phyloP scores from a whole-genome alignment of 1,140 invertebrate genomes.

The Campoletis sonorensis region DNA sequence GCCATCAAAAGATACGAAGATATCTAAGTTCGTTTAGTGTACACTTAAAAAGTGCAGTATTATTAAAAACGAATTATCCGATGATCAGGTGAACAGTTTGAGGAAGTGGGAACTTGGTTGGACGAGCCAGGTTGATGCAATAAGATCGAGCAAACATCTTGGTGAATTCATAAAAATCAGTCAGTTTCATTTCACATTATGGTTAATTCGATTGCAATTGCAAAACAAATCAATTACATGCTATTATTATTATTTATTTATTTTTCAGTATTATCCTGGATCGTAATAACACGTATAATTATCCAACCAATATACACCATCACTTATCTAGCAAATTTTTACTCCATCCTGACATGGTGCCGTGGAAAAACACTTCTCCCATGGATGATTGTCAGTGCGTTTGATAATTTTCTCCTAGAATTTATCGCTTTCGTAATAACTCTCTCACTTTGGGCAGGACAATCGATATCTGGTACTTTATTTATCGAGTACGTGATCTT shows the following conservation, averaged over 20 bases:
- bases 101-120: conserved; percentile 62
- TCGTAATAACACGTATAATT: conserved; percentile 57
- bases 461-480: conserved; percentile 46
- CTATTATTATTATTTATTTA: neutral
- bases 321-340: conserved; percentile 60
- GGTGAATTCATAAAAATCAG: conserved; percentile 43
- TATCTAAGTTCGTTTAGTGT: neutral
- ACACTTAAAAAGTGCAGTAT: neutral
- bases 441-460: conserved; percentile 55
- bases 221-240: neutral
- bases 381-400: conserved; percentile 62
- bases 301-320: conserved; percentile 57
- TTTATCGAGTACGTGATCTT: conserved; percentile 59
- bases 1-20: neutral
- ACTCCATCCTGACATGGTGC: conserved; percentile 60
- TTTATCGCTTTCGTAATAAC: conserved; percentile 51
- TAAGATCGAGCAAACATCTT: conserved; percentile 41
- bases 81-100: conserved; percentile 52
- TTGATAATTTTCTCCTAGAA: conserved; percentile 61
- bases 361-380: conserved; percentile 57
- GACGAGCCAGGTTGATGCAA: conserved; percentile 55
- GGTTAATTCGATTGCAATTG: no score
- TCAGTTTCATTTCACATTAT: neutral
- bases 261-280: conserved; percentile 60
- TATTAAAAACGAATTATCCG: conserved; percentile 4